Evolutionary conservation across 2,888 invertebrate species (phyloP).

Genomic region (Dusona sp.): DNA sequence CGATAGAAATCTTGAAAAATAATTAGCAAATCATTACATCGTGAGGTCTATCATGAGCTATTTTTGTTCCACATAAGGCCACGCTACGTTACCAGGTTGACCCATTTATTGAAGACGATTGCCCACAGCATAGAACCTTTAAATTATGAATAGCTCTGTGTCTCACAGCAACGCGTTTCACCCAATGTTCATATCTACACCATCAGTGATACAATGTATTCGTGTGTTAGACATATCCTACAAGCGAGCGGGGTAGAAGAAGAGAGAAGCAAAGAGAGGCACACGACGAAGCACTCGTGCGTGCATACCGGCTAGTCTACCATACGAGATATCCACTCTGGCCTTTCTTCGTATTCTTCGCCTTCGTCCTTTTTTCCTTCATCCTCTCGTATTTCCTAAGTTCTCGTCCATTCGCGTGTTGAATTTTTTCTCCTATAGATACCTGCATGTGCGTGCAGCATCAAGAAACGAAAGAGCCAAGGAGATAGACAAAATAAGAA

Average conservation of each 20-base stretch:
- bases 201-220: constrained; percentile 21
- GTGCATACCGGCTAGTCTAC: constrained; percentile 29
- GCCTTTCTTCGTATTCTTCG: constrained; percentile 18
- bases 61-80: no score
- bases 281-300: constrained; percentile 66
- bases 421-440: constrained; percentile 34
- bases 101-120: background rate
- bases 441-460: constrained; percentile 55
- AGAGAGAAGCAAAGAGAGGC: constrained; percentile 72
- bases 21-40: background rate
- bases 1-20: background rate
- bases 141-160: background rate
- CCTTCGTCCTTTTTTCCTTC: constrained; percentile 16
- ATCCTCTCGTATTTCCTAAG: constrained; percentile 60
- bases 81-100: no score
- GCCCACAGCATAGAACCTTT: background rate
- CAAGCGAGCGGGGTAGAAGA: constrained; percentile 23
- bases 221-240: constrained; percentile 8
- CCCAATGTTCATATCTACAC: constrained; percentile 8
- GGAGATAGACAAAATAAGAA: constrained; percentile 43
- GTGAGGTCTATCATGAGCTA: background rate
- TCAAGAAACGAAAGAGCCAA: constrained; percentile 17
- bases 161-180: background rate
- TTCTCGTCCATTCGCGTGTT: constrained; percentile 58
- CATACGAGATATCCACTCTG: constrained; percentile 40